phyloP scores from a whole-genome alignment of 1,140 invertebrate genomes.

The Bombus turneri region DNA sequence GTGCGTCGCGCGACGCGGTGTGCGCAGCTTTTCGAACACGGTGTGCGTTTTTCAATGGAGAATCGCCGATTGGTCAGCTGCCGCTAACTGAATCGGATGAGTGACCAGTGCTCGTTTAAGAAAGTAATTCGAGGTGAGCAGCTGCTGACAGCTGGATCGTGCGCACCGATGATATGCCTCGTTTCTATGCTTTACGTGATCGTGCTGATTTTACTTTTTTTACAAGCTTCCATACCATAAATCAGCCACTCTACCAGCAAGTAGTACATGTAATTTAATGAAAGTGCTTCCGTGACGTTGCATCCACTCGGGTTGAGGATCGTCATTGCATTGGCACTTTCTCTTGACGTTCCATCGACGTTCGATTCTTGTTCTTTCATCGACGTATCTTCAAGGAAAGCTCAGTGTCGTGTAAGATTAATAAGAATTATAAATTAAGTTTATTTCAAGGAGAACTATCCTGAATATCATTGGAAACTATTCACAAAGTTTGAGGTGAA shows the following conservation, averaged over 20 bases:
- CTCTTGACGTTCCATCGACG: neutral
- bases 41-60: neutral
- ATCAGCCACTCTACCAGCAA: neutral
- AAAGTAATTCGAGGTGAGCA: slow-evolving; percentile 39
- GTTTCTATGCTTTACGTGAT: neutral
- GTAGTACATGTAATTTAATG: neutral
- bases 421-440: neutral
- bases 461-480: no score
- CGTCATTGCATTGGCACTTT: no score
- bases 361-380: neutral
- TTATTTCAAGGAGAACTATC: neutral
- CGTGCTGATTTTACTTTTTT: neutral
- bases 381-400: neutral
- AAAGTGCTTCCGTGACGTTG: neutral
- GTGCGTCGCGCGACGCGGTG: slow-evolving; percentile 1
- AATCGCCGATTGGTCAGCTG: neutral
- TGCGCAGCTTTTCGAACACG: slow-evolving; percentile 13
- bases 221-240: neutral
- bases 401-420: no score
- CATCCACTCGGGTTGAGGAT: neutral
- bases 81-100: slow-evolving; percentile 1
- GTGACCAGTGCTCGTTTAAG: slow-evolving; percentile 18
- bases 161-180: no score
- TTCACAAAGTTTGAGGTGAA: slow-evolving; percentile 13
- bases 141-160: slow-evolving; percentile 10